These are phyloP conservation scores for Coreoperca whiteheadi DNA, from an alignment of 2,113 vertebrate genomes.

Conservation along the genomic window DNA sequence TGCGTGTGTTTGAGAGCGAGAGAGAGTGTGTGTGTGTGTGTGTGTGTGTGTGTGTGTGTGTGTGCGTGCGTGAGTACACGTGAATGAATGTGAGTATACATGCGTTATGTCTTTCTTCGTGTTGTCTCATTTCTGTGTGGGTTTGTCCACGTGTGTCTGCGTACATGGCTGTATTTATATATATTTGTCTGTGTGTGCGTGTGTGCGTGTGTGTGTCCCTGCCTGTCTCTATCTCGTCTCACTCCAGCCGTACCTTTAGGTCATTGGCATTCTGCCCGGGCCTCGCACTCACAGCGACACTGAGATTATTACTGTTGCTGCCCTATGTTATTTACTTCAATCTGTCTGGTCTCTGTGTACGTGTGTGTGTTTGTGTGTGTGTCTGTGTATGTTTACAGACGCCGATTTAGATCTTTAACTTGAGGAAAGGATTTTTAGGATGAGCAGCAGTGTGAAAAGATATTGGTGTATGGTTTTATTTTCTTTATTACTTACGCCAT, in stretches of 20 bases:
- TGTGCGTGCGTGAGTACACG: too few relatives aligned
- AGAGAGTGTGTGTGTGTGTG: neutral
- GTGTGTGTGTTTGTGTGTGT: constrained; percentile 3
- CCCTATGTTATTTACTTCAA: constrained; percentile 52
- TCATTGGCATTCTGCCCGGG: constrained; percentile 57
- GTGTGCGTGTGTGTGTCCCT: neutral
- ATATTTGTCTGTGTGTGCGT: neutral
- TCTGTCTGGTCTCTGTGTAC: constrained; percentile 6
- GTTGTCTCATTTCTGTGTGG: neutral
- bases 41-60: neutral
- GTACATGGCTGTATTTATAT: neutral
- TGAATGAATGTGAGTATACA: too few relatives aligned
- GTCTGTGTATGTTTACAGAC: constrained; percentile 6
- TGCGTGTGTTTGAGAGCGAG: neutral
- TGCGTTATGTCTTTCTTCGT: neutral
- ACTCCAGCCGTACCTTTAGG: constrained; percentile 38
- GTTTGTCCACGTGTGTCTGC: neutral
- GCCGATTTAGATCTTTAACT: constrained; percentile 23
- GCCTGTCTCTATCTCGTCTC: constrained; percentile 50
- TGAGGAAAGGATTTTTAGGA: constrained; percentile 18
- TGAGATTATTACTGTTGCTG: constrained; percentile 65
- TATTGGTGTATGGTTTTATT: constrained; percentile 13
- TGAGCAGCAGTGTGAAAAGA: constrained; percentile 14
- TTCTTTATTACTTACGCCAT: constrained; percentile 28
- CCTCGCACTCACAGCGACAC: constrained; percentile 48